Evolutionary conservation across 2,797 vertebrate genomes (phyloP), one percentile per base, ranked within the genome.

Genomic region (Halcyon chelicuti): DNA sequence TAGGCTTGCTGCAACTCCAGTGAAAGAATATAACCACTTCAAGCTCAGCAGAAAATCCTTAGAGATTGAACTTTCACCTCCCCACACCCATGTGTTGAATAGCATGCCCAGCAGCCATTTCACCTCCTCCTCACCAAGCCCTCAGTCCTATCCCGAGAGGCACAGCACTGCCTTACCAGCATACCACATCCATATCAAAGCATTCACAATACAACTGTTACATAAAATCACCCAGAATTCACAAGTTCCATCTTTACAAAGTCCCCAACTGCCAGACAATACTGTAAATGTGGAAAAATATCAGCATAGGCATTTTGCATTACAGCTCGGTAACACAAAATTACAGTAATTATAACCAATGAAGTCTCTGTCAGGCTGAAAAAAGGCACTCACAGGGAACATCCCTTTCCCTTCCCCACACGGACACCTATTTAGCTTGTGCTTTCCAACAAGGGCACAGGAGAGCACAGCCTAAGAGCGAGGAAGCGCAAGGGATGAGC

Each of bases 291-390:
- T 39, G 51, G 18, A 73, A 78, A 89, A 89, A 75, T 66, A 73
- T 14, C 84, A 16, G 31, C 55, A 52, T 0, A 63, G 47, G 20
- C 71, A 79, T 89, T 92, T 79, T 73, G 39, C 63, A 15, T 44
- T 82, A 31, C 31, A 62, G 39, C 35, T 61, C 44, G 7, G 60
- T 75, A 66, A 91, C 14, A 82, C 22, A 71, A 87, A 92, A 84
- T 93, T 60, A 93, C 71, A 58, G 77, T 78, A 62, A 87, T 91
- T 94, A 26, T 62, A 75, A 91, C 65, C 65, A 90, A 75, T 62
- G 37, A 65, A 54, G 9, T 17, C 57, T 86, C 54, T 81, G 28
- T 77, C 46, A 81, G 66, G 25, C 52, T 83, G 88, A 72, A 88
- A 71, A 85, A 74, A 71, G 29, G 16, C 33, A n/a, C 19, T 46